Percentiles rank a stretch among this genome's conserved stretches.
Conservation (phyloP, 1,140 invertebrate species). For the Hormaphis cornu region DNA sequence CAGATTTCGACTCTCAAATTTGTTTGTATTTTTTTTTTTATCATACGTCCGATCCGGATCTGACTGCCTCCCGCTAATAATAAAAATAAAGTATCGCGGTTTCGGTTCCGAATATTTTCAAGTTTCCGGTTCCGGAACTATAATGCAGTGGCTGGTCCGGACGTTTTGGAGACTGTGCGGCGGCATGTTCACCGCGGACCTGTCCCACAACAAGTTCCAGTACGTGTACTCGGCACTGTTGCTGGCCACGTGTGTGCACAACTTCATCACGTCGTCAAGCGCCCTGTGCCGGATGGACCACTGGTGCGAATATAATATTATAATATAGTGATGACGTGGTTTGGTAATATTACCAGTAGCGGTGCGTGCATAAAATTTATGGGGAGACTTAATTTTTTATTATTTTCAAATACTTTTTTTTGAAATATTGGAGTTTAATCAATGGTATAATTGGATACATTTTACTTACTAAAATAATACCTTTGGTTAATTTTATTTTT, state of each 20-base stretch:
- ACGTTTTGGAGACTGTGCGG: not conserved
- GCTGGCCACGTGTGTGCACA: not conserved
- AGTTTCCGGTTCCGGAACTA: not conserved
- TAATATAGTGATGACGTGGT: no score
- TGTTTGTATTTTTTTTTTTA: not conserved
- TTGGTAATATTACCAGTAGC: no score
- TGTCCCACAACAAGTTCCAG: not conserved
- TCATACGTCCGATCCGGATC: not conserved
- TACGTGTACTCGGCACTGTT: not conserved
- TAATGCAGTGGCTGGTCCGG: not conserved
- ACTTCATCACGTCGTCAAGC: not conserved
- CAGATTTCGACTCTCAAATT: no score
- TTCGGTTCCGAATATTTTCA: not conserved
- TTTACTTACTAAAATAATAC: no score
- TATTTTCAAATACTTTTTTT: no score
- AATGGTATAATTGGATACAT: no score
- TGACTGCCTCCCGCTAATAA: not conserved
- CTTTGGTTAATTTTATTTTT: no score
- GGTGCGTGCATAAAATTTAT: no score
- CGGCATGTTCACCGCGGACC: not conserved
- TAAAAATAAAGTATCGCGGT: not conserved
- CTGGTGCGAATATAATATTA: no score
- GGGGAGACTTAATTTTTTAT: no score
- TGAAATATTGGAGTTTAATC: no score
- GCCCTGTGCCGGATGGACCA: not conserved